Conservation (phyloP, 2,888 invertebrate species). For the Drosophila imparisetae region DNA sequence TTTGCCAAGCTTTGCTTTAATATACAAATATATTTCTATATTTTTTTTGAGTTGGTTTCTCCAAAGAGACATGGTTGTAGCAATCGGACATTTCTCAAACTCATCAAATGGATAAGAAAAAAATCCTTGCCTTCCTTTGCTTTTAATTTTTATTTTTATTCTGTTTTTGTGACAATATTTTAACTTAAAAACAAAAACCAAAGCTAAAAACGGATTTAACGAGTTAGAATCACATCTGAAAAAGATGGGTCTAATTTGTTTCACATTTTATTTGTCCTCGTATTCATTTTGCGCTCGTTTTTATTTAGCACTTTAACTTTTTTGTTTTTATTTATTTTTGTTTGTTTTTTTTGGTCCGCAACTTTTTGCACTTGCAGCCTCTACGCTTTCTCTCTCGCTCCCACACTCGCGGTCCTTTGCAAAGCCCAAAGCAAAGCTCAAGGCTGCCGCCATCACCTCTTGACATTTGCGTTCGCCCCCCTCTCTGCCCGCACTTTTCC, state of each 20-base stretch:
- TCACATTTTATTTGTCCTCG: neutral
- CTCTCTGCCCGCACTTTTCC: neutral
- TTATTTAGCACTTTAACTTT: slow-evolving; percentile 1
- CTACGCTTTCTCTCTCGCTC: neutral
- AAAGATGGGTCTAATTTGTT: neutral
- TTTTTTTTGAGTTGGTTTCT: neutral
- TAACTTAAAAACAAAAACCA: neutral
- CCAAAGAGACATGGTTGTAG: neutral
- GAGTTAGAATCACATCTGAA: neutral
- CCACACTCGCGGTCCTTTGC: slow-evolving; percentile 4
- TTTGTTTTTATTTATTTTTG: neutral
- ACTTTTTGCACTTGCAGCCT: slow-evolving; percentile 21
- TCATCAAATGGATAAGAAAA: neutral
- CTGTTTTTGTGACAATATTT: neutral
- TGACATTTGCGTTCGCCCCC: slow-evolving; percentile 57
- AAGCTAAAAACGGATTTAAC: neutral
- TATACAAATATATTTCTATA: neutral
- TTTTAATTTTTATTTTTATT: neutral
- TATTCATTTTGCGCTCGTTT: neutral
- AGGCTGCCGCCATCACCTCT: slow-evolving; percentile 62
- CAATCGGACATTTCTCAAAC: neutral
- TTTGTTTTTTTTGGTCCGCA: neutral
- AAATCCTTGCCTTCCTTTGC: neutral
- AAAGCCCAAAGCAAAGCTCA: slow-evolving; percentile 12
- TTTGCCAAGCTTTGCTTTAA: neutral